Percentiles rank a stretch among this genome's conserved stretches.
Evolutionary conservation across 2,113 vertebrate genomes (phyloP).

Genomic region (Heteronetta atricapilla): DNA sequence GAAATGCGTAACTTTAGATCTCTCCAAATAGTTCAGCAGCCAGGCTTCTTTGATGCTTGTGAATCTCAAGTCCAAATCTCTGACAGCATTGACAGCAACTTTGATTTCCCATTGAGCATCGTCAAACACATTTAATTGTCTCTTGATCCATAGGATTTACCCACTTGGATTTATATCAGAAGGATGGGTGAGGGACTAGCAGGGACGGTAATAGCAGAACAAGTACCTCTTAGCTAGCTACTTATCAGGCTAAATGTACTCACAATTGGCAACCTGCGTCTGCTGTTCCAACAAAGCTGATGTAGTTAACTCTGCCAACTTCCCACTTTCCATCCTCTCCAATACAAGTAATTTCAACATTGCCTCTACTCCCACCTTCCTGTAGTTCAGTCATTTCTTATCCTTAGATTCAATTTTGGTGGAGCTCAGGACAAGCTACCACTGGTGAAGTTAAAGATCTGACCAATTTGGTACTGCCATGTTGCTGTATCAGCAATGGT

Average conservation of each 20-base stretch:
- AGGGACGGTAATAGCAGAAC: not conserved
- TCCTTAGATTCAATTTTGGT: not conserved
- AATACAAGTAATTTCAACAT: not conserved
- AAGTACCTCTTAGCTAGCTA: not conserved
- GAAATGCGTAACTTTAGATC: constrained; percentile 63
- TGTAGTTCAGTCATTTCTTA: not conserved
- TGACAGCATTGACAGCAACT: not conserved
- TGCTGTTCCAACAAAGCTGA: not conserved
- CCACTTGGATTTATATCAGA: not conserved
- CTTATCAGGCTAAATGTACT: not conserved
- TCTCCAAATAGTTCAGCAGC: constrained; percentile 59
- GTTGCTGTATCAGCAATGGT: not conserved
- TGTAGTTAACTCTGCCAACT: not conserved
- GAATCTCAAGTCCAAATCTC: not conserved
- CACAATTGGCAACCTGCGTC: not conserved
- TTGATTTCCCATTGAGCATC: constrained; percentile 1
- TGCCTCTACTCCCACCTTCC: not conserved
- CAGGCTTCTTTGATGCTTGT: constrained; percentile 9
- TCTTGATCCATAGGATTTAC: constrained; percentile 12
- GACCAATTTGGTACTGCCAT: not conserved
- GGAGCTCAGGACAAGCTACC: not conserved
- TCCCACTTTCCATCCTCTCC: not conserved
- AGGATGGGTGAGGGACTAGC: not conserved
- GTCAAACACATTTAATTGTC: constrained; percentile 3
- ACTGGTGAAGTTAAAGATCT: not conserved